phyloP scores from a whole-genome alignment of 2,113 vertebrate genomes.

The Notarius lentiginosus region DNA sequence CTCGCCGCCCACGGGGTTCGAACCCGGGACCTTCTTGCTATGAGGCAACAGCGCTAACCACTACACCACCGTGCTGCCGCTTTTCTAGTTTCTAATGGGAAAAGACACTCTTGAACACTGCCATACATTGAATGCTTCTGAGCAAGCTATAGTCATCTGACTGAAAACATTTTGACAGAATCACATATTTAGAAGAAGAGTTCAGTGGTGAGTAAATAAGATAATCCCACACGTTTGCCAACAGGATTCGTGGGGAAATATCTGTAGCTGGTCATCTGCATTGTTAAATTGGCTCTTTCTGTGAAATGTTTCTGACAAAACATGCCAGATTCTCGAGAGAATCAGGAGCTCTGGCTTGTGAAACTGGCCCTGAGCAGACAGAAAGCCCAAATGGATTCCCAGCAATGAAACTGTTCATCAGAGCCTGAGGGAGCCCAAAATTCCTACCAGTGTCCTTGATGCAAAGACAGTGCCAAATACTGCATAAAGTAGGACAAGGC shows the following conservation, averaged over 20 bases:
- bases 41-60: too few relatives aligned
- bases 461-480: not conserved
- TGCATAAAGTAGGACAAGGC: not conserved
- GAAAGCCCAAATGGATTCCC: not conserved
- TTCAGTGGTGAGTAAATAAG: not conserved
- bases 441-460: not conserved
- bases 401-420: not conserved
- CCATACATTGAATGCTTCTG: not conserved
- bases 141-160: not conserved
- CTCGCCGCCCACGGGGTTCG: not conserved
- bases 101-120: not conserved
- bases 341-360: not conserved
- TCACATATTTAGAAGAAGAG: not conserved
- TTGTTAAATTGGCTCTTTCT: not conserved
- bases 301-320: not conserved
- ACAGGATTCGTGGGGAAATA: not conserved
- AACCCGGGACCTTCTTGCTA: too few relatives aligned
- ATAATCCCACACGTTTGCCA: not conserved
- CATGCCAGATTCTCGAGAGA: too few relatives aligned
- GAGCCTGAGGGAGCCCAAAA: not conserved
- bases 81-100: not conserved
- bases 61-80: too few relatives aligned
- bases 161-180: not conserved
- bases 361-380: not conserved
- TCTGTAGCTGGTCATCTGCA: not conserved